Evolutionary conservation across 2,888 invertebrate species (phyloP).

Genomic region (Drosophila limbata): DNA sequence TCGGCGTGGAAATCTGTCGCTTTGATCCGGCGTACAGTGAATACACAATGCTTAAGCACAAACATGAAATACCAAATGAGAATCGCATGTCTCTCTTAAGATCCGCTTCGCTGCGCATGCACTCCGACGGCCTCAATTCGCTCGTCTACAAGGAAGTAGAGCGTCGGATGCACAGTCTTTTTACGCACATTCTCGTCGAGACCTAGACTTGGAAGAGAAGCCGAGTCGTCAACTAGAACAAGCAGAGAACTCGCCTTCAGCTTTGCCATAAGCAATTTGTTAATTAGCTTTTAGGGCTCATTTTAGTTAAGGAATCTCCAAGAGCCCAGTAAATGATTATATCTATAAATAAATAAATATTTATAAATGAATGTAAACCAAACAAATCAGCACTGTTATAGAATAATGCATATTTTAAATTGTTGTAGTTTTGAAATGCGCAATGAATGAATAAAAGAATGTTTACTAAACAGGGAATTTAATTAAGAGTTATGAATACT

Average conservation of each 20-base stretch:
- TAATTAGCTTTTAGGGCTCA: conserved; percentile 57
- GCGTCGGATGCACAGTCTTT: conserved; percentile 87
- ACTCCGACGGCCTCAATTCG: conserved; percentile 88
- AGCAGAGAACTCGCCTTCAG: conserved; percentile 21
- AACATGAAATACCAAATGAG: conserved; percentile 87
- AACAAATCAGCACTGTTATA: conserved; percentile 29
- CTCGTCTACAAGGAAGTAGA: conserved; percentile 87
- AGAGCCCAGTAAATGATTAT: conserved; percentile 9
- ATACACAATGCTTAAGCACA: conserved; percentile 89
- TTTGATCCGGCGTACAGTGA: conserved; percentile 89
- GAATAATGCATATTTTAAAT: conserved; percentile 23
- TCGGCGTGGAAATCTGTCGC: conserved; percentile 87
- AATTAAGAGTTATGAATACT: no score
- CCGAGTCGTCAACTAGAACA: neutral
- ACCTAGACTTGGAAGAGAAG: conserved; percentile 72
- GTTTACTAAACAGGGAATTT: no score
- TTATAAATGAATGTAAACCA: conserved; percentile 16
- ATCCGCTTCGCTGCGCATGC: conserved; percentile 86
- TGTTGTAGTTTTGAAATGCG: conserved; percentile 51
- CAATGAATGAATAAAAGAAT: conserved; percentile 2
- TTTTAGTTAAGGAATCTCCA: conserved; percentile 20
- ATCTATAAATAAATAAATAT: neutral
- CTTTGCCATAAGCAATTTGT: conserved; percentile 46
- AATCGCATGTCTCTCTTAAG: conserved; percentile 86
- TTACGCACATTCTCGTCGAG: conserved; percentile 88